These are phyloP conservation scores for Strix uralensis DNA, from an alignment of 2,113 vertebrate genomes.

Conservation along the genomic window DNA sequence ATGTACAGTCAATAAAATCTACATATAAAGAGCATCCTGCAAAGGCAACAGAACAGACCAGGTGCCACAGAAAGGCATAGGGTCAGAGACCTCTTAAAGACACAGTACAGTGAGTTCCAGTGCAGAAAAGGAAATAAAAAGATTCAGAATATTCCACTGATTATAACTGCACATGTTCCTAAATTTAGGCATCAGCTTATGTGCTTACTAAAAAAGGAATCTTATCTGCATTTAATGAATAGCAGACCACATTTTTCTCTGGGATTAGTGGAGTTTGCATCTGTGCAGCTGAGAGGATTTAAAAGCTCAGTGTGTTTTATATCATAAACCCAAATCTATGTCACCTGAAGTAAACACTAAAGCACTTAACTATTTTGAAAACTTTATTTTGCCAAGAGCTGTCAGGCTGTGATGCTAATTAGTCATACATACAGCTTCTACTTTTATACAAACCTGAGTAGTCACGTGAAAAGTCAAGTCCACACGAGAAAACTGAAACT, in stretches of 20 bases:
- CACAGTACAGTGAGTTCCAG: neutral
- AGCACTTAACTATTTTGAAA: neutral
- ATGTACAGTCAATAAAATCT: neutral
- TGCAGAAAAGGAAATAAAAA: neutral
- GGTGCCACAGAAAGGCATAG: neutral
- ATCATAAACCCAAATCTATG: neutral
- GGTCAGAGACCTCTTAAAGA: neutral
- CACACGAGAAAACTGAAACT: neutral
- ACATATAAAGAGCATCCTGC: neutral
- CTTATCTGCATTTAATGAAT: conserved; percentile 34
- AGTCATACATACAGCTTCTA: neutral
- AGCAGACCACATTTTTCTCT: neutral
- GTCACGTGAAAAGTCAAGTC: neutral
- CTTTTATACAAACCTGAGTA: neutral
- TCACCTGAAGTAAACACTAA: neutral
- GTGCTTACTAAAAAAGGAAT: conserved; percentile 20
- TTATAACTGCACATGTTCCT: neutral
- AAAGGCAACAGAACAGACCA: neutral
- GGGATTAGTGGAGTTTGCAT: neutral
- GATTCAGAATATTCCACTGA: neutral
- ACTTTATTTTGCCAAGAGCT: neutral
- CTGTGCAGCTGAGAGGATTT: neutral
- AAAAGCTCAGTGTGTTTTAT: neutral
- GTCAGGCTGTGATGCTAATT: neutral
- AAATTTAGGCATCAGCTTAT: conserved; percentile 40